phyloP scores from a whole-genome alignment of 1,140 invertebrate genomes.

The Leptopilina boulardi region DNA sequence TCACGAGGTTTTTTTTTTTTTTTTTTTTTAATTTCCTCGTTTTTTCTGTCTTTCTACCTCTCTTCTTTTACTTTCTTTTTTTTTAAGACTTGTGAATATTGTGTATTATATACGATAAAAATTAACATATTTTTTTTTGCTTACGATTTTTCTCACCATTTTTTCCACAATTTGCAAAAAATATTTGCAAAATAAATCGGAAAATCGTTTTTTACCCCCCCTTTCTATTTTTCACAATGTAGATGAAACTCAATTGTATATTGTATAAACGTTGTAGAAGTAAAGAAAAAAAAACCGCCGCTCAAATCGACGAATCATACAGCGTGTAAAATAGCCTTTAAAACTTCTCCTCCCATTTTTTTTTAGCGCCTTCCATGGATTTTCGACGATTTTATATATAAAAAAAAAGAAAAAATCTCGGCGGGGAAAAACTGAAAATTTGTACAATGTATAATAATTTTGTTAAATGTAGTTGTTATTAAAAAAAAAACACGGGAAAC shows the following conservation, averaged over 20 bases:
- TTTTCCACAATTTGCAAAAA: constrained; percentile 51
- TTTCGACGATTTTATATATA: constrained; percentile 40
- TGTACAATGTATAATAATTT: constrained; percentile 72
- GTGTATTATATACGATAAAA: constrained; percentile 74
- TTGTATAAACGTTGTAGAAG: constrained; percentile 72
- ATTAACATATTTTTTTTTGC: too few species aligned
- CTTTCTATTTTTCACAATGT: constrained; percentile 52
- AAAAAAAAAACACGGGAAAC: constrained; percentile 58
- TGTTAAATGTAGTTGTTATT: constrained; percentile 69
- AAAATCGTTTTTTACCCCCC: constrained; percentile 17
- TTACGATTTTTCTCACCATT: not conserved
- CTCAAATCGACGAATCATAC: constrained; percentile 15
- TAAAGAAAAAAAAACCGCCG: constrained; percentile 52
- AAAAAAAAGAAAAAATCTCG: too few species aligned
- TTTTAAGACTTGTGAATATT: constrained; percentile 76
- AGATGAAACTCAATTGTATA: constrained; percentile 71
- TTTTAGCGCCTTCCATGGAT: constrained; percentile 47
- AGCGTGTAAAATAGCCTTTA: constrained; percentile 57
- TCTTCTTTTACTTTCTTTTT: constrained; percentile 52
- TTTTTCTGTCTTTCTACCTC: constrained; percentile 20
- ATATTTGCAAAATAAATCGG: constrained; percentile 28
- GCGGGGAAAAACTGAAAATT: constrained; percentile 13
- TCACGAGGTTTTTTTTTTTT: constrained; percentile 48
- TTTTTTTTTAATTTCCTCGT: not conserved
- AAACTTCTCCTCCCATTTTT: not conserved